Conservation (phyloP, 2,888 invertebrate genomes). For the Hermaeophaga mercurialis region DNA sequence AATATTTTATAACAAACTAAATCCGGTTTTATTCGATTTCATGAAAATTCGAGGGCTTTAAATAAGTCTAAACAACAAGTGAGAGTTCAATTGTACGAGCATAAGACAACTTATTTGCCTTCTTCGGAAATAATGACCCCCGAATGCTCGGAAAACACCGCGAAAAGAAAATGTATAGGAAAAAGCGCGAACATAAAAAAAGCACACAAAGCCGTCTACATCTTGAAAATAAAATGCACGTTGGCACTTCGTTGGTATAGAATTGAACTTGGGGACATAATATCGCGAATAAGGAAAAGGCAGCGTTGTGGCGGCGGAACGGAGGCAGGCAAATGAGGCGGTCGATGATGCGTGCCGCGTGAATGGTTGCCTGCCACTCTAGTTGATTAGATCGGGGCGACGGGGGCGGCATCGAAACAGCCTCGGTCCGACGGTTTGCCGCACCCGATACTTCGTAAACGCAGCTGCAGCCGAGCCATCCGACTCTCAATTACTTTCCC, state of each 20-base stretch:
- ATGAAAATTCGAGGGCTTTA: too few species aligned
- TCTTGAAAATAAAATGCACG: conserved; percentile 7
- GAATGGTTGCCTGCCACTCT: conserved; percentile 43
- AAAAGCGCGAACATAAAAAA: not conserved
- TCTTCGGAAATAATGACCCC: too few species aligned
- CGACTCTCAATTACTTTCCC: conserved; percentile 10
- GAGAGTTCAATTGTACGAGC: too few species aligned
- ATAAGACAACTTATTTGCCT: too few species aligned
- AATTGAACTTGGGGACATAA: conserved; percentile 13
- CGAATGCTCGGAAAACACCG: not conserved
- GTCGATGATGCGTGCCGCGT: conserved; percentile 47
- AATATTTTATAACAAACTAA: too few species aligned
- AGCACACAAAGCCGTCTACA: not conserved
- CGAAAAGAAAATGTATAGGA: not conserved
- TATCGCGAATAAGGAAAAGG: conserved; percentile 18
- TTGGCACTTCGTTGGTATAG: not conserved
- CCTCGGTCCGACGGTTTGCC: conserved; percentile 33
- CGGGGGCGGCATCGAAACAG: conserved; percentile 34
- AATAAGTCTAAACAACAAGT: too few species aligned
- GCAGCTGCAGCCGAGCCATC: conserved; percentile 18
- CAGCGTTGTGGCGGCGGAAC: conserved; percentile 8
- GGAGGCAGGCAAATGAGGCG: conserved; percentile 46
- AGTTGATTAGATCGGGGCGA: conserved; percentile 46
- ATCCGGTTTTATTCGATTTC: too few species aligned
- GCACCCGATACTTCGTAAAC: conserved; percentile 35